Base-by-base conservation (phyloP, 2,888 invertebrate species). In the Nomada goodeniana region DNA sequence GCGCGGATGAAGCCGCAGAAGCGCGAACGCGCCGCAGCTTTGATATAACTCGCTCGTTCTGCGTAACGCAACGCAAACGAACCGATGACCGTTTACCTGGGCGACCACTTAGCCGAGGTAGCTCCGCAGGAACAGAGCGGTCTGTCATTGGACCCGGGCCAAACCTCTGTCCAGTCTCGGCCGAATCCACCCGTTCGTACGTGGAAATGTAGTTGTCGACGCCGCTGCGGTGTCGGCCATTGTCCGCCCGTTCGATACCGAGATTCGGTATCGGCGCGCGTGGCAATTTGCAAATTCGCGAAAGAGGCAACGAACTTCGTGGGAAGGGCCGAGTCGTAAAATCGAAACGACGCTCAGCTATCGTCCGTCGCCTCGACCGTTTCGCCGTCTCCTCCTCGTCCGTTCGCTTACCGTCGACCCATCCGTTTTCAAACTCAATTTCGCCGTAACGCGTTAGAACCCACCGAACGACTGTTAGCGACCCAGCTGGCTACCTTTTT, bases 391-490 rank as follows among this genome's bases (percentile, higher is more conserved):
- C 7, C n/a, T 0, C 59, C 1, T 60, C 29, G 36, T 36, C 20
- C 59, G 57, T 13, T 11, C 57, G 26, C 26, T 36, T 60, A 10
- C 59, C 18, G 2, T 18, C 59, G 26, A 18, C 29, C 59, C 7
- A 15, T 29, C 29, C 26, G 23, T 23, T 42, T 10, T 23, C 15
- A 44, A 20, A 72, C 29, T 68, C 80, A 76, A 76, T 84, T 80
- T 59, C 64, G 23, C 60, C 55, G 47, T 80, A 83, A 83, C 64
- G 65, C 61, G 61, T 83, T 76, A 84, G 73, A 63, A 80, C 47
- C 53, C 65, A 44, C 29, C 67, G 44, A 78, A 71, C 55, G 67
- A 42, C 53, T 61, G 44, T 23, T 36, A 55, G 13, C 9, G n/a
- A 7, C 26, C 57, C n/a, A 59, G 55, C 42, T 13, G 1, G 2